Conservation (phyloP, 2,888 invertebrate species). For the Papilio elwesi region DNA sequence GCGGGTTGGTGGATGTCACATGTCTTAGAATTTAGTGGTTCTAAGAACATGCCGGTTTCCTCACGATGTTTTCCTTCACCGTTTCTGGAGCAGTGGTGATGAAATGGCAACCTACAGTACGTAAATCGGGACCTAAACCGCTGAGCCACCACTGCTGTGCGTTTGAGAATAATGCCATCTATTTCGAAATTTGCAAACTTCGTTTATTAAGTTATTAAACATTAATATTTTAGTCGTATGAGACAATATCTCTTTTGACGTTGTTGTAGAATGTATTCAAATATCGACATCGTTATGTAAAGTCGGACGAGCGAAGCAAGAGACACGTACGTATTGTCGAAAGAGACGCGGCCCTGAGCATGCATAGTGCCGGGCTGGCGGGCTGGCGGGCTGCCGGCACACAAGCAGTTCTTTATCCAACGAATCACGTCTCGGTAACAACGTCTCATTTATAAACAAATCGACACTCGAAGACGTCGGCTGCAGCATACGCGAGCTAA, state of each 20-base stretch:
- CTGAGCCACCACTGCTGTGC: no score
- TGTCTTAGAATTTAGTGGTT: no score
- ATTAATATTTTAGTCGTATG: background rate
- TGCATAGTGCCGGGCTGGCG: background rate
- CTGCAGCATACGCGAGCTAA: background rate
- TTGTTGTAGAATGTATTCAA: background rate
- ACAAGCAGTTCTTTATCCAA: background rate
- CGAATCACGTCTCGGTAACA: constrained; percentile 3
- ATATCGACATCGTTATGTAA: background rate
- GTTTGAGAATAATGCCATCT: no score
- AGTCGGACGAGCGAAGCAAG: background rate
- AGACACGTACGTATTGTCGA: constrained; percentile 2
- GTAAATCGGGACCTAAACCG: no score
- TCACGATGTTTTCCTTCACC: no score
- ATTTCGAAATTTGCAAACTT: no score
- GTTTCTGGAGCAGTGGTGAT: no score
- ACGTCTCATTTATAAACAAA: constrained; percentile 20
- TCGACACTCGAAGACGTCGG: constrained; percentile 9
- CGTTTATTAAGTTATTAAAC: no score
- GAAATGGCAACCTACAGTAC: no score
- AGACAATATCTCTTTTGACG: background rate
- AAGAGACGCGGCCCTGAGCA: background rate
- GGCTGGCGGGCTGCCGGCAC: background rate
- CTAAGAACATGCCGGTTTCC: no score
- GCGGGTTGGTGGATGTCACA: no score